Evolutionary conservation across 2,113 vertebrate genomes (phyloP), one percentile per base, ranked within the genome.

Genomic region (Limnothrissa miodon): DNA sequence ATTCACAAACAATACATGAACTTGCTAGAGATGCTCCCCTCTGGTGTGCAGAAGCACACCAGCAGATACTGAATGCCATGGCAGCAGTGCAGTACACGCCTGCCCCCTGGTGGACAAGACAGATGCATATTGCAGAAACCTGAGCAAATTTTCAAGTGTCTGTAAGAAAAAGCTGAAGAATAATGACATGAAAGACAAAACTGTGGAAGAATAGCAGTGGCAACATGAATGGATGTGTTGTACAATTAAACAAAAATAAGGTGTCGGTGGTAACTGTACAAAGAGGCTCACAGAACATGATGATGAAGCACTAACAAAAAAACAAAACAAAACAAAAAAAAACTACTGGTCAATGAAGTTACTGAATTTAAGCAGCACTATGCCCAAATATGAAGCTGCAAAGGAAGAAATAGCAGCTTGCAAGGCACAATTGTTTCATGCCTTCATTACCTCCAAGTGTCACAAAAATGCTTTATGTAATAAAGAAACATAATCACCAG

Each of bases 401-500:
- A 25, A 29, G 11, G 33, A 23, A 56, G 19, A 56, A 56, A 74
- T n/a, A 62, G 25, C 33, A 33, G 25, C 66, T 74, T 36, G 1
- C 36, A 74, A 74, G 33, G 66, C 66, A 74, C 66, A 23, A 74
- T 74, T 74, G 36, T 23, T 15, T 36, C 29, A 66, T 66, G 2
- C 19, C 17, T 53, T 21, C 19, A 53, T 53, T 53, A 53, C 2
- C 51, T 53, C 17, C 51, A 17, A 53, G 62, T 1, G 3, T 3
- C 70, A 53, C 8, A 21, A 36, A 4, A 79, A 33, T 11, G 15
- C 9, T 53, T 8, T 0, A 39, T 8, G 10, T 51, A 56, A 39
- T 78, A 87, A 80, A 62, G 17, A 83, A 29, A 21, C 59, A 78
- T 2, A 25, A 39, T 19, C 33, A 79, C 66, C 15, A 29, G 1